A percentile compares a stretch with the other conserved stretches of the same genome.
phyloP scores from a whole-genome alignment of 2,888 invertebrate genomes.

The Acrobasis consociella region DNA sequence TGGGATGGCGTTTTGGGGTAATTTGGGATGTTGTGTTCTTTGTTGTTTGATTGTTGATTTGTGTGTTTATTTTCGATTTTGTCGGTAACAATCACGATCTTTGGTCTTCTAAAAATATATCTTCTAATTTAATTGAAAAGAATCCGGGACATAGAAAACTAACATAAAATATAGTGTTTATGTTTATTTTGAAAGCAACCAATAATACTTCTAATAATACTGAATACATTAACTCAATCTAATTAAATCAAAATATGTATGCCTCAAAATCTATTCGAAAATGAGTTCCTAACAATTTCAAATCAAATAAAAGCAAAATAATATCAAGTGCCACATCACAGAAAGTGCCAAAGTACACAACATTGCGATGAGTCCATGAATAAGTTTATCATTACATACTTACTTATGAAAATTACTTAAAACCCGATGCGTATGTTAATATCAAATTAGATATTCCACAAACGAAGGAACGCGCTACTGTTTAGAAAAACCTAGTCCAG shows the following conservation, averaged over 20 bases:
- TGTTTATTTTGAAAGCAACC: too few species aligned
- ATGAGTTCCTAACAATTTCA: too few species aligned
- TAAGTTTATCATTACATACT: not conserved
- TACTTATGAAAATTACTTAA: constrained; percentile 13
- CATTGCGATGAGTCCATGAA: not conserved
- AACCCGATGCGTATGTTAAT: constrained; percentile 11
- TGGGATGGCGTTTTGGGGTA: constrained; percentile 24
- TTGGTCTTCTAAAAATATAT: too few species aligned
- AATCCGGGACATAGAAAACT: too few species aligned
- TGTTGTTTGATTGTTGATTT: constrained; percentile 20
- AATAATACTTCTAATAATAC: too few species aligned
- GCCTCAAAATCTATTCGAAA: too few species aligned
- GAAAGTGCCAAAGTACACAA: not conserved
- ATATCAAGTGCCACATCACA: not conserved
- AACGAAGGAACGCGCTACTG: constrained; percentile 8
- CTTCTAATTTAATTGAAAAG: too few species aligned
- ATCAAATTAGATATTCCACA: constrained; percentile 13
- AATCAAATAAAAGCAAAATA: not conserved
- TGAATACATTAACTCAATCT: too few species aligned
- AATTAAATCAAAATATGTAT: too few species aligned
- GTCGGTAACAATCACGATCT: not conserved
- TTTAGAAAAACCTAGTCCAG: constrained; percentile 6
- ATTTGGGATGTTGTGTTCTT: constrained; percentile 20
- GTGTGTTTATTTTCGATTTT: constrained; percentile 6
- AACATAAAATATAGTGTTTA: too few species aligned